Evolutionary conservation across 2,888 invertebrate species (phyloP).

Genomic region (Cantharis nigra): DNA sequence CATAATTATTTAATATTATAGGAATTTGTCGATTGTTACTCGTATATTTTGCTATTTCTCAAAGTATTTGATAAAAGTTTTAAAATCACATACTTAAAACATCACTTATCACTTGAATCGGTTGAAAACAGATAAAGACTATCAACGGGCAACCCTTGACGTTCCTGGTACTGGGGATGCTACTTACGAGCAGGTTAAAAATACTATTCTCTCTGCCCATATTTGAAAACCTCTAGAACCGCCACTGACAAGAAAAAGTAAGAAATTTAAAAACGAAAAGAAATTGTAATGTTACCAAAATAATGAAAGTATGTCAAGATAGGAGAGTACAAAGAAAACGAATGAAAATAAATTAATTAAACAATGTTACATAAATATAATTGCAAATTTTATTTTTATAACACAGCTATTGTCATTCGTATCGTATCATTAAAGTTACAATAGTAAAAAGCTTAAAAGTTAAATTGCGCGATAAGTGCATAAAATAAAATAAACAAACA

Average conservation of each 20-base stretch:
- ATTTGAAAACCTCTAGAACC: no score
- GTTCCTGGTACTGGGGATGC: no score
- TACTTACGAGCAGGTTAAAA: no score
- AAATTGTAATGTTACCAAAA: no score
- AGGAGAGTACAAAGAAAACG: background rate
- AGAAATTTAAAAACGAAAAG: no score
- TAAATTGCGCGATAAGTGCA: background rate
- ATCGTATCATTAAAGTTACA: background rate
- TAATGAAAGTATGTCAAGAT: background rate
- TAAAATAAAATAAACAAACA: no score
- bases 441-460: background rate
- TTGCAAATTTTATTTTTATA: background rate
- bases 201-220: no score
- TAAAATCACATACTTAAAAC: no score
- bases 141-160: no score
- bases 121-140: no score
- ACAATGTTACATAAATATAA: background rate
- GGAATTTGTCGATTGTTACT: background rate
- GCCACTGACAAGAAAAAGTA: no score
- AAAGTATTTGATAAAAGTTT: background rate
- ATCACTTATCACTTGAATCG: no score
- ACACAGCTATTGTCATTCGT: background rate
- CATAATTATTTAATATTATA: background rate
- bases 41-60: background rate
- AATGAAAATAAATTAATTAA: background rate